These are phyloP conservation scores for Drosophila pectinifera DNA, from an alignment of 1,140 invertebrate genomes.

Conservation along the genomic window DNA sequence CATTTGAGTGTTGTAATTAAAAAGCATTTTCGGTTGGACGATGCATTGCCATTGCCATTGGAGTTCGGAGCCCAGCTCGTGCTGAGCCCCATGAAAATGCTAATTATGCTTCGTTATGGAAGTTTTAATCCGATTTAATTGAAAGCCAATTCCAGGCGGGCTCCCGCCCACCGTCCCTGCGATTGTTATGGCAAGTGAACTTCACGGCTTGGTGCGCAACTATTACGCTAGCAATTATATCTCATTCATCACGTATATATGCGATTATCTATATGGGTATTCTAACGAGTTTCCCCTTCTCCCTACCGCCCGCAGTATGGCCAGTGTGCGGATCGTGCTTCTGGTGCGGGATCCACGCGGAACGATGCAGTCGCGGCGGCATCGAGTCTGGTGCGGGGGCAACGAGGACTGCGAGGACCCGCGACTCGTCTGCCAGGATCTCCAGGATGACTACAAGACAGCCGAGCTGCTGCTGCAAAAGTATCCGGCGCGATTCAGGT, in stretches of 20 bases:
- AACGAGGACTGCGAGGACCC: slow-evolving; percentile 93
- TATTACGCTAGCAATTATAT: slow-evolving; percentile 65
- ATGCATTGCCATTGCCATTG: slow-evolving; percentile 32
- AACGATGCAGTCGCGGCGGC: slow-evolving; percentile 93
- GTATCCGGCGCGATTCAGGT: slow-evolving; percentile 91
- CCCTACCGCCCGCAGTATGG: slow-evolving; percentile 86
- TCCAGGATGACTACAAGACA: slow-evolving; percentile 92
- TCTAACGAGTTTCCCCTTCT: slow-evolving; percentile 23
- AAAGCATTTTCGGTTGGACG: slow-evolving; percentile 29
- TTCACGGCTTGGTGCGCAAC: slow-evolving; percentile 71
- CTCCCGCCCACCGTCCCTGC: slow-evolving; percentile 4
- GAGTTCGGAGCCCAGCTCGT: slow-evolving; percentile 24
- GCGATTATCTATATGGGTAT: slow-evolving; percentile 26
- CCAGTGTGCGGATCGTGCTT: slow-evolving; percentile 90
- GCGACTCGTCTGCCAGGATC: slow-evolving; percentile 90
- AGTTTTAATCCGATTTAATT: slow-evolving; percentile 69
- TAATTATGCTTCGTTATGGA: slow-evolving; percentile 59
- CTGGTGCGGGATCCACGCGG: slow-evolving; percentile 94
- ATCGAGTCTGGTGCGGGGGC: slow-evolving; percentile 93
- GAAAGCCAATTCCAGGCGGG: slow-evolving; percentile 58
- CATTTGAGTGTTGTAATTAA: slow-evolving; percentile 47
- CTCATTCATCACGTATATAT: slow-evolving; percentile 26
- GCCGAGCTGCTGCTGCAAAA: slow-evolving; percentile 89
- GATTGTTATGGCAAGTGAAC: slow-evolving; percentile 68
- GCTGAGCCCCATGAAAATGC: slow-evolving; percentile 41